A percentile compares a stretch with the other conserved stretches of the same genome.
phyloP scores from a whole-genome alignment of 1,140 invertebrate genomes.

The Ceratoteleas bidentatus region DNA sequence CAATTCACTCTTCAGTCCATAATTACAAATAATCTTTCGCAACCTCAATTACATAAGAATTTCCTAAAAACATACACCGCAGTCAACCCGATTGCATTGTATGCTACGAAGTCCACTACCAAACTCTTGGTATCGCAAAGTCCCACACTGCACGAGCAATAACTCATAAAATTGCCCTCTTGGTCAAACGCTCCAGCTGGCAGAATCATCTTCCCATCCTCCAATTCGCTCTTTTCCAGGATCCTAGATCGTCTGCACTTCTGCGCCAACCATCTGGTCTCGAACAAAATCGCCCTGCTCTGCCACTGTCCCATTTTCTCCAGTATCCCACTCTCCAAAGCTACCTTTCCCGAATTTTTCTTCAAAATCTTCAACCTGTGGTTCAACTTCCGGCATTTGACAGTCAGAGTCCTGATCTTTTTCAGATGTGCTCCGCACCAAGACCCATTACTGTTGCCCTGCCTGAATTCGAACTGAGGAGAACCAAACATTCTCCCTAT shows the following conservation, averaged over 20 bases:
- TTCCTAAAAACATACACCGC: too few species aligned
- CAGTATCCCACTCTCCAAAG: background rate
- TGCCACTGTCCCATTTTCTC: conserved; percentile 20
- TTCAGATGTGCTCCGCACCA: background rate
- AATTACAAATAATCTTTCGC: too few species aligned
- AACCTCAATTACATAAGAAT: too few species aligned
- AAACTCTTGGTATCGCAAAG: too few species aligned
- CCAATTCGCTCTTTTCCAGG: background rate
- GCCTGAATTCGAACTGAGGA: too few species aligned
- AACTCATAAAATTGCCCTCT: background rate
- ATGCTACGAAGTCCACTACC: too few species aligned
- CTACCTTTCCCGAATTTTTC: too few species aligned
- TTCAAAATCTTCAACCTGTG: too few species aligned
- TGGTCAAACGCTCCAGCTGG: background rate
- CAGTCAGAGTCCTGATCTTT: conserved; percentile 2
- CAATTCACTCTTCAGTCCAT: too few species aligned
- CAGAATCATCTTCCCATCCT: background rate
- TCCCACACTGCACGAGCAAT: background rate
- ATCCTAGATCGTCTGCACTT: conserved; percentile 6
- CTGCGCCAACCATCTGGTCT: conserved; percentile 22
- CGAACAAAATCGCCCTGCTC: conserved; percentile 14
- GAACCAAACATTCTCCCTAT: too few species aligned
- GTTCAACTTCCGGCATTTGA: conserved; percentile 2
- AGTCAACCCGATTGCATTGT: too few species aligned
- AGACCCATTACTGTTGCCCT: background rate